Base-by-base conservation (phyloP, 2,113 vertebrate genomes). In the Pseudorasbora parva region DNA sequence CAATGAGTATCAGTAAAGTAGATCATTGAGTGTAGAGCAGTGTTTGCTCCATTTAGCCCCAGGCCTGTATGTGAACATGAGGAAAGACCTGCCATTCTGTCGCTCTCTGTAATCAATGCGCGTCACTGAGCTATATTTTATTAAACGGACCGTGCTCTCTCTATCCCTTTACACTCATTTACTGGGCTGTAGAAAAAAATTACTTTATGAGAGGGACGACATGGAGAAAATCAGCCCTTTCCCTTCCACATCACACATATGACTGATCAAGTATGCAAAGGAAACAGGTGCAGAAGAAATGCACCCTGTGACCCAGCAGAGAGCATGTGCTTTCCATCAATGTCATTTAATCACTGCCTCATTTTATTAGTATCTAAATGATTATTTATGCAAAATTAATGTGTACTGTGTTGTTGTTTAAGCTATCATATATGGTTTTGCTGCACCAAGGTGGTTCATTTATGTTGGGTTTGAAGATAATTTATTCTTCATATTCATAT, bases 61-160 rank as follows among this genome's bases (percentile, higher is more conserved):
- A 60, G 64, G 83, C 43, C 64, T 15, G 30, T 37, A 23, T 84
- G 62, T 30, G 83, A 78, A 59, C 76, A 84, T 79, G 75, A 84
- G 54, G 56, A 84, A 73, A 84, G 76, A 84, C 76, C 83, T 73
- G 83, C 23, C 76, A 79, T n/a, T 51, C 66, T 72, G 51, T 49
- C 41, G 14, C 56, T 84, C 68, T 25, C 12, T 5, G 83, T 84
- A 84, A 79, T 84, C 54, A 62, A 73, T 84, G 83, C 37, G 41
- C 8, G 41, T 73, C 83, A 79, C 41, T 62, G 64, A 73, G 76
- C 69, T 73, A 84, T 84, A 72, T 73, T 72, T 84, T 79, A 79
- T 84, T 78, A 84, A 84, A 78, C 62, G 17, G 14, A 33, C 5
- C 43, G 10, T 49, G 64, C 49, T 84, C 54, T 43, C 27, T 79